These are phyloP conservation scores for Poecilobothrus nobilitatus DNA, from an alignment of 2,888 invertebrate genomes.

Conservation along the genomic window DNA sequence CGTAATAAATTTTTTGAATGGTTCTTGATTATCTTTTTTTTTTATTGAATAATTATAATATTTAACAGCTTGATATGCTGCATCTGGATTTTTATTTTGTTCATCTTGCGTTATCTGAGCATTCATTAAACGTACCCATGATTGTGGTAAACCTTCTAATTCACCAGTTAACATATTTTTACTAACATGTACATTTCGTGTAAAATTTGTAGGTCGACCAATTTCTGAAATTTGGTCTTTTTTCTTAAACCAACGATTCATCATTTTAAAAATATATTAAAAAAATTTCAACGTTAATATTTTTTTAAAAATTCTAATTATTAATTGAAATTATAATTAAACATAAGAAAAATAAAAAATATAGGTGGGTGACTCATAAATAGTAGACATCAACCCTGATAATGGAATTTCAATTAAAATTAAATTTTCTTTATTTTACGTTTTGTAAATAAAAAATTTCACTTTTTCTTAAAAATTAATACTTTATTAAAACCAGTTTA, in stretches of 20 bases:
- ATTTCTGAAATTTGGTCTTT: conserved; percentile 50
- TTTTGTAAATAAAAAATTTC: not conserved
- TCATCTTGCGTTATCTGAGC: conserved; percentile 78
- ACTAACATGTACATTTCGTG: conserved; percentile 78
- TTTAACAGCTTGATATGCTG: conserved; percentile 82
- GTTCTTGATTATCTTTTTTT: conserved; percentile 62
- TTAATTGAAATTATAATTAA: not conserved
- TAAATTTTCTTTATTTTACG: not conserved
- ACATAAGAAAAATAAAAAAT: not conserved
- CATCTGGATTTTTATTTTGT: conserved; percentile 81
- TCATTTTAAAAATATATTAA: conserved; percentile 3
- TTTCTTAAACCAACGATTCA: conserved; percentile 40
- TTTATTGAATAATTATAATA: conserved; percentile 83
- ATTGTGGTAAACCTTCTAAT: conserved; percentile 74
- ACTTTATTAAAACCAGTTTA: not conserved
- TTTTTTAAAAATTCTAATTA: not conserved
- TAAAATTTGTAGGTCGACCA: conserved; percentile 76
- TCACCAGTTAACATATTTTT: conserved; percentile 74
- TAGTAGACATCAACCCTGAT: not conserved
- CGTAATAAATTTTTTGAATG: conserved; percentile 73
- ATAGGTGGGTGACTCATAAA: not conserved
- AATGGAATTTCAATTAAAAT: not conserved
- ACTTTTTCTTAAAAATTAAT: not conserved
- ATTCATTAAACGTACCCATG: conserved; percentile 72
- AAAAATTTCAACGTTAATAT: too few relatives aligned